phyloP scores from a whole-genome alignment of 2,113 vertebrate species.

The Mungos mungo region DNA sequence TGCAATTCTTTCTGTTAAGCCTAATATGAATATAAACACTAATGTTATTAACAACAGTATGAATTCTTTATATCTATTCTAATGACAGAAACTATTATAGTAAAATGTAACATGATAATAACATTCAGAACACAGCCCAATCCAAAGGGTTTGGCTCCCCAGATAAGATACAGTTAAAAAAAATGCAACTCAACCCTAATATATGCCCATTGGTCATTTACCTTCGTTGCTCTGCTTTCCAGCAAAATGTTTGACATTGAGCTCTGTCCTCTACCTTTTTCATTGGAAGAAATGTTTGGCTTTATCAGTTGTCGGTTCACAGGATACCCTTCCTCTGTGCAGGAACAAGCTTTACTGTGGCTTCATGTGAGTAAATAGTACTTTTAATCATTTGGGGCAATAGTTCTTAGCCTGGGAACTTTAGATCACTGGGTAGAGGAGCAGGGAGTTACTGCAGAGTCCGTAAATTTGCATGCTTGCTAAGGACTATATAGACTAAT shows the following conservation, averaged over 20 bases:
- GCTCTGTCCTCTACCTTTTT: constrained; percentile 97
- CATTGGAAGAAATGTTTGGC: constrained; percentile 99
- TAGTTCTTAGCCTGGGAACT: neutral
- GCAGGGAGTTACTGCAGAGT: neutral
- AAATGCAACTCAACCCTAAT: neutral
- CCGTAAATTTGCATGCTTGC: neutral
- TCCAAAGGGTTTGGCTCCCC: neutral
- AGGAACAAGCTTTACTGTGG: constrained; percentile 98
- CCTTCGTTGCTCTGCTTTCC: constrained; percentile 74
- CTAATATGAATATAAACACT: neutral
- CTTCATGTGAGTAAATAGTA: constrained; percentile 91
- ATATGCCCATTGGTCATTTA: constrained; percentile 32
- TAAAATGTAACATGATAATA: neutral
- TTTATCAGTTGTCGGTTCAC: constrained; percentile 99
- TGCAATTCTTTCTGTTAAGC: constrained; percentile 1
- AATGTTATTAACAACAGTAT: neutral
- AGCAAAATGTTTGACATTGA: constrained; percentile 99
- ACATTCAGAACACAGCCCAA: neutral
- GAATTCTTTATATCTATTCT: constrained; percentile 1
- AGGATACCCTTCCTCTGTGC: constrained; percentile 97
- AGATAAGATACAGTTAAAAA: neutral
- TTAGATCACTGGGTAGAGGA: neutral
- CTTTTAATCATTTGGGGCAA: neutral
- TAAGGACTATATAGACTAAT: neutral
- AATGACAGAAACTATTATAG: neutral